phyloP scores from a whole-genome alignment of 64 coral and sea anemone genomes.

The Anthopleura sola region DNA sequence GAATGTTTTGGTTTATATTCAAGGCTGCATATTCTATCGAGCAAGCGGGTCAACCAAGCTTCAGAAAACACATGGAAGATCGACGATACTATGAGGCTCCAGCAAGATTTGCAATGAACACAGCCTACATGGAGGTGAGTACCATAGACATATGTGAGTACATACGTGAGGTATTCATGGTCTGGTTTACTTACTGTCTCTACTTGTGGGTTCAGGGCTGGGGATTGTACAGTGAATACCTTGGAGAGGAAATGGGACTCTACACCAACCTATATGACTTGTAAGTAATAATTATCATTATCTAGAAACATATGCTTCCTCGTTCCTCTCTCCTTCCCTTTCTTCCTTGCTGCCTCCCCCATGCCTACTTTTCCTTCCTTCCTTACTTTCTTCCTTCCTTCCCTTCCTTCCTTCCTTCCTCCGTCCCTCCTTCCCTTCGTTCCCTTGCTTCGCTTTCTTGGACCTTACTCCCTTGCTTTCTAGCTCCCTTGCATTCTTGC shows the following conservation, averaged over 20 bases:
- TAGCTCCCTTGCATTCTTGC: too few species aligned
- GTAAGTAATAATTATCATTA: conserved; percentile 32
- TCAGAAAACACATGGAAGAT: conserved; percentile 62
- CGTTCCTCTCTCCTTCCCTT: too few species aligned
- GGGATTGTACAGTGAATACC: conserved; percentile 66
- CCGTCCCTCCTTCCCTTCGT: too few species aligned
- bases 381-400: too few species aligned
- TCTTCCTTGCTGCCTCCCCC: too few species aligned
- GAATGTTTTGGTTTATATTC: not conserved
- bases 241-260: conserved; percentile 64
- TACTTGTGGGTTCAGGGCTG: conserved; percentile 41
- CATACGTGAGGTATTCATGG: too few species aligned
- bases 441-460: too few species aligned
- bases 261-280: conserved; percentile 63
- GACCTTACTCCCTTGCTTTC: too few species aligned
- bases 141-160: too few species aligned
- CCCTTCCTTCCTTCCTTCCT: too few species aligned
- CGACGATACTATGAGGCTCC: conserved; percentile 76
- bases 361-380: too few species aligned
- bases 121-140: conserved; percentile 83
- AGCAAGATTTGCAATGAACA: conserved; percentile 71
- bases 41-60: conserved; percentile 54
- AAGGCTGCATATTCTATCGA: conserved; percentile 80
- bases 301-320: too few species aligned
- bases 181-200: not conserved